Evolutionary conservation across 1,140 invertebrate species (phyloP).

Genomic region (Dreissena polymorpha): DNA sequence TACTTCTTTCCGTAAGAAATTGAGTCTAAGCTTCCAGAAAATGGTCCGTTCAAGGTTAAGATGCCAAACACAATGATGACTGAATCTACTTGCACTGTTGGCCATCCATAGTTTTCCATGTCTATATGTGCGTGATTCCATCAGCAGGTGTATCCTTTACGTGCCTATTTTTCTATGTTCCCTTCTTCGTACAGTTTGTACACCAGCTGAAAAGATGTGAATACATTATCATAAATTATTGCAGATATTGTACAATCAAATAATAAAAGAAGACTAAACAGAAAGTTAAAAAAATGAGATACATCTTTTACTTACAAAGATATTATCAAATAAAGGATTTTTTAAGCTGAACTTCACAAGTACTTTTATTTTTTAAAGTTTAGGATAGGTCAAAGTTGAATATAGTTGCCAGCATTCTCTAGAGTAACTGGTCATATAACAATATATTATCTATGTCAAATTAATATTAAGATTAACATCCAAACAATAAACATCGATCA

Average conservation of each 20-base stretch:
- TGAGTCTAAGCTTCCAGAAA: too few relatives aligned
- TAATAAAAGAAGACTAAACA: neutral
- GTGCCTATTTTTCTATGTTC: conserved; percentile 49
- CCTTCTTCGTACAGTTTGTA: conserved; percentile 73
- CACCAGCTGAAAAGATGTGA: conserved; percentile 66
- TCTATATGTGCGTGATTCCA: too few relatives aligned
- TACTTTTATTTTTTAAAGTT: neutral
- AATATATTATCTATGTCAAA: neutral
- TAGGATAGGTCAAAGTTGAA: neutral
- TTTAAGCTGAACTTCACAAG: too few relatives aligned
- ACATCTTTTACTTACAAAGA: too few relatives aligned
- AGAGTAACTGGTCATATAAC: neutral
- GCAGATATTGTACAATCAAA: too few relatives aligned
- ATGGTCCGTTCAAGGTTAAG: too few relatives aligned
- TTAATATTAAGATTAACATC: neutral
- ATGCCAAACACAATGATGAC: too few relatives aligned
- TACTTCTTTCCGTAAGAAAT: too few relatives aligned
- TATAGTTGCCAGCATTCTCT: neutral
- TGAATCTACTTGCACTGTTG: too few relatives aligned
- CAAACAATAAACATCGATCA: too few relatives aligned
- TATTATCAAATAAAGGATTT: too few relatives aligned
- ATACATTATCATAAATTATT: neutral
- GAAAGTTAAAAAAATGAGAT: neutral
- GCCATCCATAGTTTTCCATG: too few relatives aligned
- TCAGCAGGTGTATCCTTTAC: neutral